A percentile compares a stretch with the other conserved stretches of the same genome.
phyloP scores from a whole-genome alignment of 2,888 invertebrate species.

The Scaptomyza caliginosa region DNA sequence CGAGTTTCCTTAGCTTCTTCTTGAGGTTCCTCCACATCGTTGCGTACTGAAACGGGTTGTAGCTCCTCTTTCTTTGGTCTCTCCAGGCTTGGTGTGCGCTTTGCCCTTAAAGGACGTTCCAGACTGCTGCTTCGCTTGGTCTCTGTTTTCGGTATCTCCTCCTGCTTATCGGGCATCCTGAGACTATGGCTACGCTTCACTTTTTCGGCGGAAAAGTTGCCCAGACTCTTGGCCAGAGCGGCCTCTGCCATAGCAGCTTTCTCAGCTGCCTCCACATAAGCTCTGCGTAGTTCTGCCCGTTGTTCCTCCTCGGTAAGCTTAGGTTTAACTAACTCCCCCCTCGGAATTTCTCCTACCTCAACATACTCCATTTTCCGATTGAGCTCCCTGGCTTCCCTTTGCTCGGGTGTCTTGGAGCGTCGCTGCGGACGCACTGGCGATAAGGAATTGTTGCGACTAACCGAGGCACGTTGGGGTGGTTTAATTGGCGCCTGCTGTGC shows the following conservation, averaged over 20 bases:
- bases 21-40: not conserved
- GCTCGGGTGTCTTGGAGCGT: conserved; percentile 81
- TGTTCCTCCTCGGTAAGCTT: conserved; percentile 59
- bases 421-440: conserved; percentile 81
- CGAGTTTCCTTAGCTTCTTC: not conserved
- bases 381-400: conserved; percentile 44
- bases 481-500: conserved; percentile 20
- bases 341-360: conserved; percentile 55
- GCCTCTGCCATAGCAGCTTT: conserved; percentile 51
- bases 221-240: conserved; percentile 46
- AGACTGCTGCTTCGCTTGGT: conserved; percentile 58
- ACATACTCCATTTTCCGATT: conserved; percentile 59
- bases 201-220: conserved; percentile 24
- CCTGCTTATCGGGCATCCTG: conserved; percentile 31
- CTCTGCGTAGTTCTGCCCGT: conserved; percentile 45
- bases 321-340: not conserved
- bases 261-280: conserved; percentile 64
- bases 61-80: conserved; percentile 3
- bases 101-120: conserved; percentile 44
- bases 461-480: conserved; percentile 58
- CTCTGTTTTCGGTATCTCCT: conserved; percentile 20
- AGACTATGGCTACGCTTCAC: conserved; percentile 62
- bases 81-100: conserved; percentile 23
- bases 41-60: not conserved
- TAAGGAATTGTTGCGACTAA: conserved; percentile 80